A percentile compares a stretch with the other conserved stretches of the same genome.
phyloP scores from a whole-genome alignment of 2,113 vertebrate genomes.

The Parus major region DNA sequence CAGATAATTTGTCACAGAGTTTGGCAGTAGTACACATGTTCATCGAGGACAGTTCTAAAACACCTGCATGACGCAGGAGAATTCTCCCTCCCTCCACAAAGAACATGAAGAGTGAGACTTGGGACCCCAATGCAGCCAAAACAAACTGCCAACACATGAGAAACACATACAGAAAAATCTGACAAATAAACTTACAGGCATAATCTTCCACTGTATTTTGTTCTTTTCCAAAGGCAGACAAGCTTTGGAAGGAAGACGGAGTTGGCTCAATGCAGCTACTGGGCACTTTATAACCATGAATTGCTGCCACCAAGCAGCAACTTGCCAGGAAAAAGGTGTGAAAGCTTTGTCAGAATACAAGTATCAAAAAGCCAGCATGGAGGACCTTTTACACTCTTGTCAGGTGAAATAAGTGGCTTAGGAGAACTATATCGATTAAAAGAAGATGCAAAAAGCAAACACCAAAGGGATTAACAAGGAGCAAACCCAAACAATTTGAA shows the following conservation, averaged over 20 bases:
- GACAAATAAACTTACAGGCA: background rate
- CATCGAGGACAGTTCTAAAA: background rate
- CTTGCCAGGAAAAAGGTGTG: background rate
- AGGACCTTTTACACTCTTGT: background rate
- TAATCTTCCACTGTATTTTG: background rate
- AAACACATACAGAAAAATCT: background rate
- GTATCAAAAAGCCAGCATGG: background rate
- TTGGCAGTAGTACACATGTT: background rate
- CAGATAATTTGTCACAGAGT: background rate
- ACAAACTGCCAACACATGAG: background rate
- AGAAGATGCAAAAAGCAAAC: background rate
- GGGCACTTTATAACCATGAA: accelerated
- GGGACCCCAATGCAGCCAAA: accelerated
- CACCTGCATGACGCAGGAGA: background rate
- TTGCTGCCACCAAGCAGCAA: background rate
- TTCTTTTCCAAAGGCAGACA: background rate
- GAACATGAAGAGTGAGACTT: background rate
- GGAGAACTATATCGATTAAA: background rate
- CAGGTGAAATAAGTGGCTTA: background rate
- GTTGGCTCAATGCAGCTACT: background rate
- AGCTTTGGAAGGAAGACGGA: background rate
- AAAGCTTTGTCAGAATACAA: background rate
- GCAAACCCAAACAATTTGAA: too few species aligned
- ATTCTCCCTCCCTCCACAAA: background rate
- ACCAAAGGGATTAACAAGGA: background rate